Conservation (phyloP, 2,797 vertebrate species). For the Chrysocyon brachyurus region DNA sequence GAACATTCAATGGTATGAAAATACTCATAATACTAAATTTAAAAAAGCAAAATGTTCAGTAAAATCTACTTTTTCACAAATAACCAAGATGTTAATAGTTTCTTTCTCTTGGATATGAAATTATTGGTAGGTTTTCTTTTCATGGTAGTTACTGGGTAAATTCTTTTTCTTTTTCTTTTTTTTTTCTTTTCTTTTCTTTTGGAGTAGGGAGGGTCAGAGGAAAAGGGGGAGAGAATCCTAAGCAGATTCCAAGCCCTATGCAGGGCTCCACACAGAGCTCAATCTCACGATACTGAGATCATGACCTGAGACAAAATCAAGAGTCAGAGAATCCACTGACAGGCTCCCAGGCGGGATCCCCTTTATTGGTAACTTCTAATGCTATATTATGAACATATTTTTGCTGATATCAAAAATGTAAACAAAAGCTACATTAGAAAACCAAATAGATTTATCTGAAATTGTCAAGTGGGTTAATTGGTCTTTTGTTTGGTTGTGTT, state of each 20-base stretch:
- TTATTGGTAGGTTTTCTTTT: background rate
- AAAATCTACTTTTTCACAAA: background rate
- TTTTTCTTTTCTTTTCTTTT: background rate
- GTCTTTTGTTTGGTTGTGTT: background rate
- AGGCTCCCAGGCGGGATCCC: background rate
- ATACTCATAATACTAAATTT: background rate
- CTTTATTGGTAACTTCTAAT: background rate
- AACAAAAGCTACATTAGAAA: conserved; percentile 15
- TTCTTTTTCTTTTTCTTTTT: background rate
- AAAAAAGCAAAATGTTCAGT: conserved; percentile 1
- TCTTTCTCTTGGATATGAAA: background rate
- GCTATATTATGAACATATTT: conserved; percentile 25
- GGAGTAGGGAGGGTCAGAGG: background rate
- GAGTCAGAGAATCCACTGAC: background rate
- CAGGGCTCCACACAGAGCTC: background rate
- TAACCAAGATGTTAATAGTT: conserved; percentile 34
- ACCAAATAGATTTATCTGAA: conserved; percentile 37
- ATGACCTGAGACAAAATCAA: background rate
- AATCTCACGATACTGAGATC: background rate
- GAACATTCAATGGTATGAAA: conserved; percentile 19
- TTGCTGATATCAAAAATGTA: background rate
- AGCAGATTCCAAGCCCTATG: background rate
- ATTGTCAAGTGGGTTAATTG: background rate
- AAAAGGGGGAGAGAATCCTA: background rate
- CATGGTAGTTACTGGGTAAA: background rate